phyloP scores from a whole-genome alignment of 2,113 vertebrate genomes.

The Menidia beryllina region DNA sequence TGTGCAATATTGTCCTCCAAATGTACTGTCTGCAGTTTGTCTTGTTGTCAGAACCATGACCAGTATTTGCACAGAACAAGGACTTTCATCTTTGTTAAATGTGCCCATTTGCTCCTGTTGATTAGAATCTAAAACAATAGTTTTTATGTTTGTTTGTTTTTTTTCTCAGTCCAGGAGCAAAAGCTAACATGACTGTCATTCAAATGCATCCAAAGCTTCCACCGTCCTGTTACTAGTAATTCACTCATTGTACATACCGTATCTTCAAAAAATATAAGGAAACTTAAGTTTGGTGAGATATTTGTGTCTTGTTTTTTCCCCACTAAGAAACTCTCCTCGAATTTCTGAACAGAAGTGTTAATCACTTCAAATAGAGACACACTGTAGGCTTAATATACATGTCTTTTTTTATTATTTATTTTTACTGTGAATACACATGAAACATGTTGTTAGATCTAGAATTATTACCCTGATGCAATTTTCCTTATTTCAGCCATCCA shows the following conservation, averaged over 20 bases:
- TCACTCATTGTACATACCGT: slow-evolving; percentile 34
- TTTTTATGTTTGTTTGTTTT: slow-evolving; percentile 9
- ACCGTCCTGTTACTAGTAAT: slow-evolving; percentile 12
- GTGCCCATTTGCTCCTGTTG: slow-evolving; percentile 33
- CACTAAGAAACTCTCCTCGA: not conserved
- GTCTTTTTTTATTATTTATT: no score
- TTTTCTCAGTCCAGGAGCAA: slow-evolving; percentile 11
- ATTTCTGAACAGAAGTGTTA: not conserved
- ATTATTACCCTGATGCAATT: no score
- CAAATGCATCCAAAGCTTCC: slow-evolving; percentile 5
- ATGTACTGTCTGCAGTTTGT: slow-evolving; percentile 40
- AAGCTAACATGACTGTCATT: slow-evolving; percentile 19
- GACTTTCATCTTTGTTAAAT: slow-evolving; percentile 32
- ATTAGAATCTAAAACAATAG: not conserved
- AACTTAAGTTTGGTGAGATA: not conserved
- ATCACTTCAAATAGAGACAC: no score
- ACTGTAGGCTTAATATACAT: no score
- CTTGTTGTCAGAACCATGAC: slow-evolving; percentile 31
- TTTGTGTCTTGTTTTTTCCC: not conserved
- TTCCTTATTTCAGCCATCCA: no score
- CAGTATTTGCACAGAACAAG: slow-evolving; percentile 59
- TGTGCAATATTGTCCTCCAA: slow-evolving; percentile 67
- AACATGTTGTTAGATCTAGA: not conserved
- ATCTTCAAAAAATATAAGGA: slow-evolving; percentile 36
- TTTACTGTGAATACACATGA: not conserved